phyloP scores from a whole-genome alignment of 2,888 invertebrate genomes.

The Eumerus sabulonum region DNA sequence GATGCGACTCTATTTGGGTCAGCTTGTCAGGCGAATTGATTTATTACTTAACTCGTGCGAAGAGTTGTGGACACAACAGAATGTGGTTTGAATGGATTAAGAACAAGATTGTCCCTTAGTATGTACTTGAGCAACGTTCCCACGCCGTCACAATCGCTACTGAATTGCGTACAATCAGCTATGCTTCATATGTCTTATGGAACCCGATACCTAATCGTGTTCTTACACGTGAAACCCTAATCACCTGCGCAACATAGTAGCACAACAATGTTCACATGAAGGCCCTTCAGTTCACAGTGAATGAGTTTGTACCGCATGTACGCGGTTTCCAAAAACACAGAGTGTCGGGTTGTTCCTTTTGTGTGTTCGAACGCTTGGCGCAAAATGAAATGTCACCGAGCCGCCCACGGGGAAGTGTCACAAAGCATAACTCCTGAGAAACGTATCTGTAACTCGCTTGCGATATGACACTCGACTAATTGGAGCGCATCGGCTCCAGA shows the following conservation, averaged over 20 bases:
- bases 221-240: slow-evolving; percentile 26
- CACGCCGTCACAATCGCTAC: too few species aligned
- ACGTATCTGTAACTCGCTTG: slow-evolving; percentile 39
- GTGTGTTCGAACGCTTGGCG: slow-evolving; percentile 59
- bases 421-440: slow-evolving; percentile 29
- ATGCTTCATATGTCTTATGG: slow-evolving; percentile 28
- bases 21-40: slow-evolving; percentile 50
- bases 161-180: slow-evolving; percentile 8
- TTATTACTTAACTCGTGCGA: slow-evolving; percentile 27
- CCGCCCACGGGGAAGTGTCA: slow-evolving; percentile 36
- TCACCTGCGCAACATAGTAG: slow-evolving; percentile 29
- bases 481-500: slow-evolving; percentile 62
- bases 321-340: slow-evolving; percentile 1
- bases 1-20: slow-evolving; percentile 57
- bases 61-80: too few species aligned
- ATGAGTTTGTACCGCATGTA: slow-evolving; percentile 17
- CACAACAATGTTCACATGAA: slow-evolving; percentile 15
- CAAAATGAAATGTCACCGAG: slow-evolving; percentile 51
- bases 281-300: slow-evolving; percentile 11
- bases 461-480: slow-evolving; percentile 66
- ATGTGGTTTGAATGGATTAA: too few species aligned
- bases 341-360: slow-evolving; percentile 45
- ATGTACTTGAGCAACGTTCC: too few species aligned
- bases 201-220: slow-evolving; percentile 18
- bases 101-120: too few species aligned